Percentiles rank a stretch among this genome's conserved stretches.
Conservation (phyloP, 2,888 invertebrate species). For the Leptopilina syphax region DNA sequence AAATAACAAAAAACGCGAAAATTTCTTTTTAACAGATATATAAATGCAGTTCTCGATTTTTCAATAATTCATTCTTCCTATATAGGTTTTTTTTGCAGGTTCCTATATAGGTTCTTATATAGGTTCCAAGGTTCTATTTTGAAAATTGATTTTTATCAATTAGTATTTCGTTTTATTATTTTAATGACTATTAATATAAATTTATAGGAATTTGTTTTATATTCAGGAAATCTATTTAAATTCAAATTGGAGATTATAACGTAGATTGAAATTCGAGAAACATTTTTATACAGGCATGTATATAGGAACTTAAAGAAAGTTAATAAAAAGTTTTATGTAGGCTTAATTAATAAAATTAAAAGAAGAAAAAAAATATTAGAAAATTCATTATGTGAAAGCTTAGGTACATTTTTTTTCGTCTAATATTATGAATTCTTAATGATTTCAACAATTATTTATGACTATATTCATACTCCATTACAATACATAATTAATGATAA, state of each 20-base stretch:
- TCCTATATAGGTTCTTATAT: not conserved
- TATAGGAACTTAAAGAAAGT: not conserved
- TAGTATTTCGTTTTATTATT: too few species aligned
- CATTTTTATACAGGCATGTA: not conserved
- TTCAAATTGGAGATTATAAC: not conserved
- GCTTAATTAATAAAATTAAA: slow-evolving; percentile 23
- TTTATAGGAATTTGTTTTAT: too few species aligned
- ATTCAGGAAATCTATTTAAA: not conserved
- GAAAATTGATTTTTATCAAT: too few species aligned
- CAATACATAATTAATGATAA: slow-evolving; percentile 11
- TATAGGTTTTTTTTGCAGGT: not conserved
- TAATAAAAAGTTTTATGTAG: not conserved
- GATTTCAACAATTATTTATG: not conserved
- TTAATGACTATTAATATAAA: too few species aligned
- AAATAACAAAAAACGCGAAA: slow-evolving; percentile 57
- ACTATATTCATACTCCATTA: slow-evolving; percentile 19
- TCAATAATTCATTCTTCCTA: not conserved
- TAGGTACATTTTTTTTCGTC: slow-evolving; percentile 7
- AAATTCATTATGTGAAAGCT: slow-evolving; percentile 24
- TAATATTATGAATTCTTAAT: slow-evolving; percentile 23
- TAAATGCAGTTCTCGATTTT: slow-evolving; percentile 63
- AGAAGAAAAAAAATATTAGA: slow-evolving; percentile 32
- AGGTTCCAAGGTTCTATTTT: too few species aligned
- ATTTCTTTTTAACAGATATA: slow-evolving; percentile 41
- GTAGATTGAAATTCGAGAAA: not conserved